Evolutionary conservation across 2,888 invertebrate species (phyloP), one percentile per base, ranked within the genome.

Genomic region (Coecobrya sp.): DNA sequence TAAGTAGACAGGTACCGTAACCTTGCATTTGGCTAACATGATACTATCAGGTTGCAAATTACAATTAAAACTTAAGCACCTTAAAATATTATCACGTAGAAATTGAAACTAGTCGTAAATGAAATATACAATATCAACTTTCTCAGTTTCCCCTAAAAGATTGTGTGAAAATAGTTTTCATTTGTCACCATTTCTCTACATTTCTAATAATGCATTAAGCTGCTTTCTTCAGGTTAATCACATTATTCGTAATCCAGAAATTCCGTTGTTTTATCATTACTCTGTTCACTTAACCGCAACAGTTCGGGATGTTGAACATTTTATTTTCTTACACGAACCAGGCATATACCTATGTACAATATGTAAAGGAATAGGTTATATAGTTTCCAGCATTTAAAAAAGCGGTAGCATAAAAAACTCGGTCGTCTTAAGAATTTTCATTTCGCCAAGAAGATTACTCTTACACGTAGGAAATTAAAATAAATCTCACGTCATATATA

Each of bases 361-460:
- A n/a, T n/a, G n/a, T n/a, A n/a, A n/a, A n/a, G 42, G 42, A 42
- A 42, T 7, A 49, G 1, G 49, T 49, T 49, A 11, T 49, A 49
- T 7, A 11, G 5, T 7, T 49, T 3, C 49, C 3, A 49, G 10
- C 49, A 10, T 49, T 49, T 49, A 13, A 49, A 49, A 49, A 49
- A 7, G 36, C 36, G 3, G 7, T 36, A 7, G 3, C 36, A 36
- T 36, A 36, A 36, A 76, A 76, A 76, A 19, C 19, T 13, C 49
- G 0, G 27, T 27, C 79, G 11, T 79, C 22, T 84, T 84, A 85
- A 85, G 85, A 85, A 49, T 68, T 85, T 85, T 85, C 85, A 85
- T 85, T 85, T 68, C 22, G 13, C 62, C 22, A 62, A 22, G 25
- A 85, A 27, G 52, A 52, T 85, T 49, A 85, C 65, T 68, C 19